These are phyloP conservation scores for Garrulus glandarius DNA, from an alignment of 2,797 vertebrate species.

Conservation along the genomic window DNA sequence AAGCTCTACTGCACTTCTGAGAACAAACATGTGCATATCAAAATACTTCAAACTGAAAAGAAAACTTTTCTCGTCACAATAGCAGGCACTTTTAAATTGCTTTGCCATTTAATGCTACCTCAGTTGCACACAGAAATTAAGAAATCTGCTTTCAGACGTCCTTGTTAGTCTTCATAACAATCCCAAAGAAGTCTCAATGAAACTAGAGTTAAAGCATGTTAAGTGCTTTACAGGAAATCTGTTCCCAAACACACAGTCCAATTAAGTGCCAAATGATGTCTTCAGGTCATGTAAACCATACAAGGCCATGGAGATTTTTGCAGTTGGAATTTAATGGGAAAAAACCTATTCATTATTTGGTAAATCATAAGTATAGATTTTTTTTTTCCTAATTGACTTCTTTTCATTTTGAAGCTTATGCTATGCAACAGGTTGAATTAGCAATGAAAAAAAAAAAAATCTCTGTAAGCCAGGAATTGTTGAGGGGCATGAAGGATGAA, in stretches of 20 bases:
- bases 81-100: conserved; percentile 62
- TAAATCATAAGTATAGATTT: neutral
- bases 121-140: conserved; percentile 64
- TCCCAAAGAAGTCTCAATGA: conserved; percentile 41
- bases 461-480: neutral
- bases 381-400: neutral
- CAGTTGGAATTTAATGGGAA: neutral
- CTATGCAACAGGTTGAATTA: neutral
- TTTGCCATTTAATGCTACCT: conserved; percentile 65
- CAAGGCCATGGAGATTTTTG: neutral
- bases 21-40: neutral
- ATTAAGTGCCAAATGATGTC: conserved; percentile 19
- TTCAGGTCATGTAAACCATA: conserved; percentile 13
- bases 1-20: neutral
- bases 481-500: neutral
- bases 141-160: conserved; percentile 59
- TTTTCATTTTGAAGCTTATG: neutral
- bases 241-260: conserved; percentile 27
- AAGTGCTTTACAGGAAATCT: conserved; percentile 39
- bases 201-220: conserved; percentile 48
- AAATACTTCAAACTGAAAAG: conserved; percentile 34
- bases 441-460: neutral
- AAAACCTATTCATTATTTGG: neutral
- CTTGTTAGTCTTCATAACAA: conserved; percentile 47
- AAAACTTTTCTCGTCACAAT: conserved; percentile 46